These are phyloP conservation scores for Alca torda DNA, from an alignment of 2,797 vertebrate species.

Conservation along the genomic window DNA sequence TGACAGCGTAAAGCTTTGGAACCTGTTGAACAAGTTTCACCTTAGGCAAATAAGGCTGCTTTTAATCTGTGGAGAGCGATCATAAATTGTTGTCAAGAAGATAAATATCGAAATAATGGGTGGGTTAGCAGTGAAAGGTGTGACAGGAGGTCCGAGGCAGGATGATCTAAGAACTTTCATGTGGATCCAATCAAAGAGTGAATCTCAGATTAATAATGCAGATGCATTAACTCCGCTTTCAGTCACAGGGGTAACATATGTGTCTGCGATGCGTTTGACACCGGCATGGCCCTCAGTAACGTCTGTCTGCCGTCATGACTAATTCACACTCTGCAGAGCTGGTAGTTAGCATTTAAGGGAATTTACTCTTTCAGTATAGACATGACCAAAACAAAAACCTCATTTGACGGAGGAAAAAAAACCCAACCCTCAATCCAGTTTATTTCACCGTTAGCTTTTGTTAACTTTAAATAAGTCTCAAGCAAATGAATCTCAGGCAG, in stretches of 20 bases:
- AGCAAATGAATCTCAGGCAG: background rate
- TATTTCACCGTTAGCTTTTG: background rate
- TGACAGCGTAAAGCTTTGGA: background rate
- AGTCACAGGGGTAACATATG: background rate
- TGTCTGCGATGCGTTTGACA: background rate
- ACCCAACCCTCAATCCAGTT: background rate
- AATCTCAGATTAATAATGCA: background rate
- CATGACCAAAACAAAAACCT: background rate
- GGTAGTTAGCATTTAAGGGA: background rate
- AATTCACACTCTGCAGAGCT: background rate
- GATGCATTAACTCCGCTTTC: background rate
- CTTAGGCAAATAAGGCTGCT: background rate
- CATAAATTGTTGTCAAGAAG: background rate
- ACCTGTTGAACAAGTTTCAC: background rate
- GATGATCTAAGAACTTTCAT: background rate
- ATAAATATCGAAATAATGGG: background rate
- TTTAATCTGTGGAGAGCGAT: background rate
- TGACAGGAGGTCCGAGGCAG: background rate
- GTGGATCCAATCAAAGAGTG: constrained; percentile 6
- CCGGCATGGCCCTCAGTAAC: background rate
- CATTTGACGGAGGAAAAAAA: background rate
- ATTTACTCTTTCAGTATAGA: background rate
- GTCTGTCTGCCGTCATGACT: background rate
- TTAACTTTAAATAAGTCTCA: background rate
- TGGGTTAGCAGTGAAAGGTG: constrained; percentile 13